Percentiles rank a stretch among this genome's conserved stretches.
Conservation (phyloP, 2,113 vertebrate species). For the Myrmophylax atrothorax region DNA sequence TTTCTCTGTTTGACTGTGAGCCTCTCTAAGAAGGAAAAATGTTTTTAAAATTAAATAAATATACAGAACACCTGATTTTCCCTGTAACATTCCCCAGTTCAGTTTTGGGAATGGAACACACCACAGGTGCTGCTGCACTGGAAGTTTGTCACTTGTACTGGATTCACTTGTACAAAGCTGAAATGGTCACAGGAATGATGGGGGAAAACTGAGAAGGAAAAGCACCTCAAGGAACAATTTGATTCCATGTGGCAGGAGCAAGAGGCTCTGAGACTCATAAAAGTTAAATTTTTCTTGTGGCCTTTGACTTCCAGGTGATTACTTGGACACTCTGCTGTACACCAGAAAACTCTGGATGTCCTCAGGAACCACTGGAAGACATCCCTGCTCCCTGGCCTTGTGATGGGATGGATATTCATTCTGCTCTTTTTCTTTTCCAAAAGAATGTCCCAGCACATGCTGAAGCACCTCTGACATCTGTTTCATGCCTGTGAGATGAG, state of each 20-base stretch:
- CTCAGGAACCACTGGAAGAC: neutral
- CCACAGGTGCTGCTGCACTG: neutral
- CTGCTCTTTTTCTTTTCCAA: neutral
- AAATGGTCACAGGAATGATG: neutral
- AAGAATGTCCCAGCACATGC: neutral
- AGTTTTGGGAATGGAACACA: neutral
- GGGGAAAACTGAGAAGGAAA: neutral
- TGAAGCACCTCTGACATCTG: neutral
- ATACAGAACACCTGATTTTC: neutral
- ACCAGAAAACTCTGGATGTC: neutral
- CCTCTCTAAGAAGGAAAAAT: constrained; percentile 79
- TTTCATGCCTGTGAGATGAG: neutral
- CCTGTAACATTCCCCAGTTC: neutral
- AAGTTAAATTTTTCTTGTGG: neutral
- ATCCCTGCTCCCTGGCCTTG: neutral
- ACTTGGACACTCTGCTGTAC: neutral
- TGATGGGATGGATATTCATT: neutral
- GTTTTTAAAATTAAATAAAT: neutral
- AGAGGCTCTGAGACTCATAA: neutral
- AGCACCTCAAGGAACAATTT: neutral
- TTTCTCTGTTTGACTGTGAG: constrained; percentile 94
- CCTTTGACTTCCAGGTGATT: neutral
- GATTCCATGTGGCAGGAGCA: neutral
- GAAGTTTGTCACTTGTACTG: neutral
- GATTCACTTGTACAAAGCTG: neutral